Evolutionary conservation across 1,140 invertebrate genomes (phyloP).

Genomic region (Calephelis virginiensis): DNA sequence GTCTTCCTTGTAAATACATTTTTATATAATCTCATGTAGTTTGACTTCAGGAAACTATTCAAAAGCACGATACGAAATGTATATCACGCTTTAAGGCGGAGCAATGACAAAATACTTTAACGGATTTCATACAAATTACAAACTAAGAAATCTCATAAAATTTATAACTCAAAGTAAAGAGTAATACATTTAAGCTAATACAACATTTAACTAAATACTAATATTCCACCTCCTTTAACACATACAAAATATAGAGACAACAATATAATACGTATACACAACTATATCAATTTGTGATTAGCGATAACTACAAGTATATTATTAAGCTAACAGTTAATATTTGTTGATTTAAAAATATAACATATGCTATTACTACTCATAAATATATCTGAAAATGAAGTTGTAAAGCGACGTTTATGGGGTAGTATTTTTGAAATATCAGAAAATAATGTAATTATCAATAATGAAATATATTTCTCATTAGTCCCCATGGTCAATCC

Average conservation of each 20-base stretch:
- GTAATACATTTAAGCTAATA: constrained; percentile 9
- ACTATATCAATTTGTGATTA: background rate
- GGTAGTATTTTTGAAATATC: too few relatives aligned
- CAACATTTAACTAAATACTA: constrained; percentile 10
- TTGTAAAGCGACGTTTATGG: too few relatives aligned
- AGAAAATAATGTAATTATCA: too few relatives aligned
- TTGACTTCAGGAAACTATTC: background rate
- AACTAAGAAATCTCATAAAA: constrained; percentile 15
- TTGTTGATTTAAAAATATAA: constrained; percentile 6
- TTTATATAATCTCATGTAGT: too few relatives aligned
- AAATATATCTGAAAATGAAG: background rate
- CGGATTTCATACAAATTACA: constrained; percentile 1
- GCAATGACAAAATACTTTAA: background rate
- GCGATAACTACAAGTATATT: background rate
- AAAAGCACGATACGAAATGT: background rate
- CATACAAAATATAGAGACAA: constrained; percentile 11
- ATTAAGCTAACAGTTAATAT: constrained; percentile 7
- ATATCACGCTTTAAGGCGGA: background rate
- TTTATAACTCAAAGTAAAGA: constrained; percentile 7
- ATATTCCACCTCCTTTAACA: constrained; percentile 14
- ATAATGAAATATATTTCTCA: too few relatives aligned
- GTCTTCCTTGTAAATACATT: too few relatives aligned
- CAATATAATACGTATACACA: constrained; percentile 6
- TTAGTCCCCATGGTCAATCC: too few relatives aligned
- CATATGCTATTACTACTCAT: background rate